Conservation (phyloP, 2,113 vertebrate species). For the Laterallus jamaicensis region DNA sequence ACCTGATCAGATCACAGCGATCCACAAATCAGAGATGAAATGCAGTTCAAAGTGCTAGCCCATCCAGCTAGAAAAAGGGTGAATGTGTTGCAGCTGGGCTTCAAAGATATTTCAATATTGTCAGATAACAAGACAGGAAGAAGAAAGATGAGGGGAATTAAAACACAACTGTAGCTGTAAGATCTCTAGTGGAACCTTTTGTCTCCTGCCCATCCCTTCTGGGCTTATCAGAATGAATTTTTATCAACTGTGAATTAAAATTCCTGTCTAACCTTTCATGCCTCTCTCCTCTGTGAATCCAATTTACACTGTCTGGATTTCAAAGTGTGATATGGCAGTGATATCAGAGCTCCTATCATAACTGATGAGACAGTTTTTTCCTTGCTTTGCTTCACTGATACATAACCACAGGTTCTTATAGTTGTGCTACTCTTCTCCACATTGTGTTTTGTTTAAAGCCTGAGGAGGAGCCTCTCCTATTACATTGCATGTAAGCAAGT, state of each 20-base stretch:
- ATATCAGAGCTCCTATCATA: background rate
- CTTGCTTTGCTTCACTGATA: background rate
- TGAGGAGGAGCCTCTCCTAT: background rate
- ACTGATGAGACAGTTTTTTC: background rate
- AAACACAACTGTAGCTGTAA: background rate
- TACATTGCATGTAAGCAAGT: background rate
- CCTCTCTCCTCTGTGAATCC: background rate
- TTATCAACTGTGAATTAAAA: conserved; percentile 38
- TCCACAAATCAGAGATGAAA: conserved; percentile 39
- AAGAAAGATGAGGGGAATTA: background rate
- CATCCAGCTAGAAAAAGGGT: background rate
- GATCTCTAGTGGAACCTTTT: conserved; percentile 15
- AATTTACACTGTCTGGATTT: background rate
- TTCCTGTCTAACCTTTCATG: conserved; percentile 21
- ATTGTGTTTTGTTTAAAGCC: background rate
- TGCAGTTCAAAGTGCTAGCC: conserved; percentile 24
- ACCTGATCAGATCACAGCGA: conserved; percentile 22
- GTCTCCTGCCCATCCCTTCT: conserved; percentile 36
- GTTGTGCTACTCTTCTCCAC: background rate
- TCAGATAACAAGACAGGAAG: conserved; percentile 11
- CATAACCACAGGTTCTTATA: background rate
- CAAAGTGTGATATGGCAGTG: background rate
- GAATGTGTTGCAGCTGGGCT: conserved; percentile 28
- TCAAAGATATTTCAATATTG: conserved; percentile 29
- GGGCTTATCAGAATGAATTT: conserved; percentile 16